Evolutionary conservation across 2,888 invertebrate species (phyloP).

Genomic region (Pocota personata): DNA sequence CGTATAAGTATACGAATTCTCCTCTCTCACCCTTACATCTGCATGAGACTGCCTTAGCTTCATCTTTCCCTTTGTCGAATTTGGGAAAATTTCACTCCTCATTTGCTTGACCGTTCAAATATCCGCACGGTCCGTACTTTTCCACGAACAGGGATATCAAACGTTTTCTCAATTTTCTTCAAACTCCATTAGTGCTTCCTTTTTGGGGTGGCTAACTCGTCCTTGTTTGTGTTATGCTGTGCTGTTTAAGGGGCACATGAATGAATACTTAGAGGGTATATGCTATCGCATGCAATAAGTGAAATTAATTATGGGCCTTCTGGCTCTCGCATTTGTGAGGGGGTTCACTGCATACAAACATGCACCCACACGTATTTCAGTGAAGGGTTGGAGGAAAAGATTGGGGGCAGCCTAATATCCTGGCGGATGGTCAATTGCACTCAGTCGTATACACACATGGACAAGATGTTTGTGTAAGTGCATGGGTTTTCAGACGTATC

Average conservation of each 20-base stretch:
- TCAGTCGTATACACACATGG: constrained; percentile 42
- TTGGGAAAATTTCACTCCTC: constrained; percentile 54
- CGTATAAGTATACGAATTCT: not conserved
- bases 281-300: constrained; percentile 79
- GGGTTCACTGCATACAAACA: constrained; percentile 47
- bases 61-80: not conserved
- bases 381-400: not conserved
- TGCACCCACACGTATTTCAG: constrained; percentile 38
- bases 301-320: constrained; percentile 80
- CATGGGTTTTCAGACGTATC: not conserved
- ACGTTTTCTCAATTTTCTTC: constrained; percentile 61
- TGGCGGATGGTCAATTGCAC: constrained; percentile 69
- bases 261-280: constrained; percentile 56
- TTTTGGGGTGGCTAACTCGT: constrained; percentile 7
- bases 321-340: constrained; percentile 65
- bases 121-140: constrained; percentile 36
- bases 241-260: constrained; percentile 55
- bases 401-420: constrained; percentile 59
- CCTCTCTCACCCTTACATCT: not conserved
- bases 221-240: constrained; percentile 51
- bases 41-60: not conserved
- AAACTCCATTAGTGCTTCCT: constrained; percentile 60
- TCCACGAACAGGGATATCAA: constrained; percentile 43
- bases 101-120: constrained; percentile 54
- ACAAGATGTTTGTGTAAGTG: constrained; percentile 30